Conservation (phyloP, 2,888 invertebrate species). For the Beris morrisii region DNA sequence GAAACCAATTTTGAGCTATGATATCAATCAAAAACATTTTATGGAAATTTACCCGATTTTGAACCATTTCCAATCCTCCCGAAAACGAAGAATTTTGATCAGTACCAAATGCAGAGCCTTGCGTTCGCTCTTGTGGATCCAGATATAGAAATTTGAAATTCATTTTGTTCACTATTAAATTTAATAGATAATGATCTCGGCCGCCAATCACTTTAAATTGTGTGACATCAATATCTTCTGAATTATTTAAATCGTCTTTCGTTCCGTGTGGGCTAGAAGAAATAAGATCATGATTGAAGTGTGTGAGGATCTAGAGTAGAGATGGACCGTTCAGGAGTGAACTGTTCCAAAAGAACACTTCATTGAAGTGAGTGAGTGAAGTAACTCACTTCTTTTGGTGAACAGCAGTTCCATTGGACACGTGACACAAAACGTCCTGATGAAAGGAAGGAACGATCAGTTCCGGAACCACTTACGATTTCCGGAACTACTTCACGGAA, state of each 20-base stretch:
- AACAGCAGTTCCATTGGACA: too few species aligned
- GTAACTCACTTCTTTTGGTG: too few species aligned
- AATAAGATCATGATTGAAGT: too few species aligned
- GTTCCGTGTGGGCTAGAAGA: constrained; percentile 1
- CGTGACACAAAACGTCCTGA: too few species aligned
- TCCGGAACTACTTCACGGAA: too few species aligned
- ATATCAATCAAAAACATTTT: not conserved
- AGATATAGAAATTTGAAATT: constrained; percentile 74
- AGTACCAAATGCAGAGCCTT: constrained; percentile 63
- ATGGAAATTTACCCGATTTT: constrained; percentile 61
- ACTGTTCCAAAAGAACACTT: too few species aligned
- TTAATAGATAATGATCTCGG: constrained; percentile 69
- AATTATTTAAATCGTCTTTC: constrained; percentile 52
- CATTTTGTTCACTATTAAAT: constrained; percentile 65
- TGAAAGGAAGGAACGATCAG: too few species aligned
- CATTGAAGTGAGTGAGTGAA: too few species aligned
- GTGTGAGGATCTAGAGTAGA: too few species aligned
- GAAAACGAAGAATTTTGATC: constrained; percentile 68
- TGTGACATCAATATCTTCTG: constrained; percentile 27
- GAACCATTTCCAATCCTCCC: constrained; percentile 72
- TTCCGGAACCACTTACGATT: too few species aligned
- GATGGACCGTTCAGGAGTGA: too few species aligned
- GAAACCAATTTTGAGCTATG: too few species aligned
- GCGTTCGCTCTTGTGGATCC: constrained; percentile 73
- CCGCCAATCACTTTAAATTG: constrained; percentile 63